These are phyloP conservation scores for Phalacrocorax aristotelis DNA, from an alignment of 2,113 vertebrate species.

Conservation along the genomic window DNA sequence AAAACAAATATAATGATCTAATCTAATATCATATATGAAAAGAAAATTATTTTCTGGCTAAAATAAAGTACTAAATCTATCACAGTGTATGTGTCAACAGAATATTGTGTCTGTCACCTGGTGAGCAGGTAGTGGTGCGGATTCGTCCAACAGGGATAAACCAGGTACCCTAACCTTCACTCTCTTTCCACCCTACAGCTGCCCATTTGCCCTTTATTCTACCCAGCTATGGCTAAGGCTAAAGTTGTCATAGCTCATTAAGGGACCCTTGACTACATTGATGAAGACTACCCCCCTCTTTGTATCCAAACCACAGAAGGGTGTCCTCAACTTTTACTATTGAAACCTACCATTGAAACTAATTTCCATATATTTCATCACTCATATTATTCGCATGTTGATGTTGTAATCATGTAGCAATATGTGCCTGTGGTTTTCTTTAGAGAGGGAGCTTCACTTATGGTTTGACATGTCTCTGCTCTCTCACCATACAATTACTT, in stretches of 20 bases:
- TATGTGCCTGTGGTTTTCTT: background rate
- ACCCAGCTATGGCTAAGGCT: background rate
- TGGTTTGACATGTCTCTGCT: background rate
- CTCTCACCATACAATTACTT: background rate
- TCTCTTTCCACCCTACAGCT: background rate
- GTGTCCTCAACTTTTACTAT: background rate
- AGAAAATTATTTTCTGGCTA: background rate
- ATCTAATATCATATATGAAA: background rate
- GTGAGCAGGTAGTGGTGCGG: background rate
- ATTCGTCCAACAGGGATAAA: background rate
- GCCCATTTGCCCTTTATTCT: background rate
- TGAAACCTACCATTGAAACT: background rate
- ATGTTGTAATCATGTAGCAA: background rate
- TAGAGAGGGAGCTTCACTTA: background rate
- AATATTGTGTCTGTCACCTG: background rate
- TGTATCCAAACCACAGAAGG: background rate
- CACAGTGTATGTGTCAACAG: background rate
- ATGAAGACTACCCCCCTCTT: background rate
- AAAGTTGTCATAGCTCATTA: background rate
- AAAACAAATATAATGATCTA: background rate
- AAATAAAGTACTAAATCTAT: background rate
- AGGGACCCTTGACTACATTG: background rate
- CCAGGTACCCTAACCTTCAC: fast-evolving
- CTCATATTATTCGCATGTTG: background rate
- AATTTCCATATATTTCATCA: slow-evolving; percentile 7